Conservation (phyloP, 64 coral and sea anemone species). For the Montipora foliosa region DNA sequence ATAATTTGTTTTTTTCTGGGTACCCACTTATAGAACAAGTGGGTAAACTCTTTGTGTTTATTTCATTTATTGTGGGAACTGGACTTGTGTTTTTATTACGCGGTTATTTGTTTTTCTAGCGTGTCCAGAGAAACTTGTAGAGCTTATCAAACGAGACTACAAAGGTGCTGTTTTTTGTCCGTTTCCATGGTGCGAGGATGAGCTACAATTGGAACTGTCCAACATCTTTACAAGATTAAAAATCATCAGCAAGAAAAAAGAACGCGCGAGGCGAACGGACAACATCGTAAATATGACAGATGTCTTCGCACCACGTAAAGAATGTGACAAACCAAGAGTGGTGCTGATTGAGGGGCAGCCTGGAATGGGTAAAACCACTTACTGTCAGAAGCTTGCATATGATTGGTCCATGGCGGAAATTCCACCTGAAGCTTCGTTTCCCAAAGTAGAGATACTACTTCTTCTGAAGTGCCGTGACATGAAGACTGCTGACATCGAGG, state of each 20-base stretch:
- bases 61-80: no score
- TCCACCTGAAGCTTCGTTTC: not conserved
- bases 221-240: constrained; percentile 19
- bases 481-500: not conserved
- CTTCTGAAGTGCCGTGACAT: constrained; percentile 58
- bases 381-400: constrained; percentile 44
- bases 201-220: no score
- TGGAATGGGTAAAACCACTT: constrained; percentile 34
- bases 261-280: not conserved
- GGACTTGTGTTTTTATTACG: no score
- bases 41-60: no score
- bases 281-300: constrained; percentile 1
- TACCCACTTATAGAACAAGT: no score
- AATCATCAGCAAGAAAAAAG: constrained; percentile 14
- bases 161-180: not conserved
- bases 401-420: constrained; percentile 46
- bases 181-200: no score
- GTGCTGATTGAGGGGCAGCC: constrained; percentile 48
- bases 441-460: constrained; percentile 17
- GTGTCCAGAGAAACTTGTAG: not conserved
- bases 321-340: constrained; percentile 28
- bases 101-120: not conserved
- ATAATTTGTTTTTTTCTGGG: no score
- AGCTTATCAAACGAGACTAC: not conserved
- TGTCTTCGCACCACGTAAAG: constrained; percentile 18